Conservation (phyloP, 2,797 vertebrate genomes). For the Pantherophis vulpinus region DNA sequence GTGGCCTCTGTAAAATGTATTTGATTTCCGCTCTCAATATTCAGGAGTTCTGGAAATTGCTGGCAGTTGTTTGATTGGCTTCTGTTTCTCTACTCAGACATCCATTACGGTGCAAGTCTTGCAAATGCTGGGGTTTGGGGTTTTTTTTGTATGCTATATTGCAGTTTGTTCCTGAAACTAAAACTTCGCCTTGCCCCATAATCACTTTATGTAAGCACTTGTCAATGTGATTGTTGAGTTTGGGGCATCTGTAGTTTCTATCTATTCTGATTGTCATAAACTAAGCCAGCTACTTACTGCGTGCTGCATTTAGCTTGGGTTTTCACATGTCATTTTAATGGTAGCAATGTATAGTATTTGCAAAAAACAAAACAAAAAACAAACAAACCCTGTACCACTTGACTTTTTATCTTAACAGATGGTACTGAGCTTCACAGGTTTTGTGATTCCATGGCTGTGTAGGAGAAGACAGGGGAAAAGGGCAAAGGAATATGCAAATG, state of each 20-base stretch:
- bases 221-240: background rate
- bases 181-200: background rate
- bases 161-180: background rate
- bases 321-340: background rate
- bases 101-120: background rate
- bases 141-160: background rate
- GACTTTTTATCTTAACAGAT: background rate
- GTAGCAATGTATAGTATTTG: background rate
- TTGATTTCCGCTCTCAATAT: background rate
- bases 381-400: background rate
- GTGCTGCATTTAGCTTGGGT: background rate
- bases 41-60: background rate
- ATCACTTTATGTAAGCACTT: background rate
- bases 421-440: background rate
- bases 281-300: background rate
- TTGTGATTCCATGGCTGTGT: background rate
- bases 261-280: background rate
- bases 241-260: background rate
- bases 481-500: background rate
- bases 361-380: background rate
- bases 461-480: background rate
- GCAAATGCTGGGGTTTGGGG: too few relatives aligned
- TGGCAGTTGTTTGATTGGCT: background rate
- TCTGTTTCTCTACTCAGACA: background rate
- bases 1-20: background rate